These are phyloP conservation scores for Salvelinus namaycush DNA, from an alignment of 2,113 vertebrate species.

Conservation along the genomic window DNA sequence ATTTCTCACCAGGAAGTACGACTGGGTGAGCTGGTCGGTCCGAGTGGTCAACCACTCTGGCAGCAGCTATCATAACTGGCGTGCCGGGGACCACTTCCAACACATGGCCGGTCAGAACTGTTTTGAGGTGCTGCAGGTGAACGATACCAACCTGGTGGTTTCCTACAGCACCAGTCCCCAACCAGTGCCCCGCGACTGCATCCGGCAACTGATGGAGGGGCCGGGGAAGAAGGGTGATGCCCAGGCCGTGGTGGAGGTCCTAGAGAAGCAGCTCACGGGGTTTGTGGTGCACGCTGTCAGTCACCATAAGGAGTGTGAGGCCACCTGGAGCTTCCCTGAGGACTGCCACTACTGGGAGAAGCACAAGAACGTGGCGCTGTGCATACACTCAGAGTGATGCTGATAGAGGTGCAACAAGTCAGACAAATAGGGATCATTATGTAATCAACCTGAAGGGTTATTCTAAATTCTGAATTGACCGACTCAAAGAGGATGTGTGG, in stretches of 20 bases:
- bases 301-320: constrained; percentile 69
- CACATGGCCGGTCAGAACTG: constrained; percentile 64
- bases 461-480: background rate
- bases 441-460: background rate
- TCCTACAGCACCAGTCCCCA: constrained; percentile 67
- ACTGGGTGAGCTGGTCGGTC: constrained; percentile 80
- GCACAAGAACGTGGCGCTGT: constrained; percentile 73
- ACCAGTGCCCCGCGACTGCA: constrained; percentile 57
- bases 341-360: constrained; percentile 78
- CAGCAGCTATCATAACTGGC: constrained; percentile 67
- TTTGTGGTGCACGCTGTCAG: constrained; percentile 75
- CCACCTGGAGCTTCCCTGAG: constrained; percentile 72
- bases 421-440: no score
- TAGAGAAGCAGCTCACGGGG: constrained; percentile 65
- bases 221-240: constrained; percentile 63
- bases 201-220: constrained; percentile 70
- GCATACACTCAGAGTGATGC: constrained; percentile 72
- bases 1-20: constrained; percentile 72
- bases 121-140: constrained; percentile 72
- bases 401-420: background rate
- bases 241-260: constrained; percentile 57
- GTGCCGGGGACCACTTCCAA: constrained; percentile 73
- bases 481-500: background rate
- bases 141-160: constrained; percentile 69
- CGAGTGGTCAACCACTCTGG: constrained; percentile 70